phyloP scores from a whole-genome alignment of 1,140 invertebrate genomes.

The Oscheius sp. region DNA sequence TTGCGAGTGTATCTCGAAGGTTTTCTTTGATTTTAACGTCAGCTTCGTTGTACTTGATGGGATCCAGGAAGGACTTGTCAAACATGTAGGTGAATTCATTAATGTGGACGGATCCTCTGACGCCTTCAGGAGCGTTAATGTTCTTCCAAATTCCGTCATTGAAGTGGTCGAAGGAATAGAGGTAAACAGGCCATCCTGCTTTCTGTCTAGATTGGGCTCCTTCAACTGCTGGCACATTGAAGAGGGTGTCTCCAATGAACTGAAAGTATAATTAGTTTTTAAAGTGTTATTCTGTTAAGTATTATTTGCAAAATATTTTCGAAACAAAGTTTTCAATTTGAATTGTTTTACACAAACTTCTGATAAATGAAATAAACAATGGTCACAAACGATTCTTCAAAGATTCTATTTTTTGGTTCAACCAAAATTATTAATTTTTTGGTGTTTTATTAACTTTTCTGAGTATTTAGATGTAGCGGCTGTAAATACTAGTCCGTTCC shows the following conservation, averaged over 20 bases:
- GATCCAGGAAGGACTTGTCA: constrained; percentile 7
- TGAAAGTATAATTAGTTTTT: too few species aligned
- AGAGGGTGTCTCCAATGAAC: constrained; percentile 22
- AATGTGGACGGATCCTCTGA: constrained; percentile 13
- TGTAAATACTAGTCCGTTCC: too few species aligned
- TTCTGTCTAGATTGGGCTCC: constrained; percentile 15
- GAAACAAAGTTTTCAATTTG: too few species aligned
- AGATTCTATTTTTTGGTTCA: too few species aligned
- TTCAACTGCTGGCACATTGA: constrained; percentile 31
- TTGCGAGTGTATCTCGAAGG: constrained; percentile 1
- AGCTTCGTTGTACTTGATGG: neutral
- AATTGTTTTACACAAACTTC: too few species aligned
- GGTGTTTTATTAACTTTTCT: too few species aligned
- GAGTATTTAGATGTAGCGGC: too few species aligned
- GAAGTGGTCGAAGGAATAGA: constrained; percentile 24
- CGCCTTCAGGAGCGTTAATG: neutral
- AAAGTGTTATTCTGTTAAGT: too few species aligned
- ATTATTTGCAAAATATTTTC: neutral
- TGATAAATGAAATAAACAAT: too few species aligned
- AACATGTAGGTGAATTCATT: constrained; percentile 22
- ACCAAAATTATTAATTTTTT: too few species aligned
- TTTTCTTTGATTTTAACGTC: neutral
- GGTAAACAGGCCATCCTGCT: constrained; percentile 18
- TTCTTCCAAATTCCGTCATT: constrained; percentile 15
- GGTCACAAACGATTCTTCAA: too few species aligned